Percentiles rank a stretch among this genome's conserved stretches.
Evolutionary conservation across 1,140 invertebrate genomes (phyloP).

Genomic region (Mizuhopecten yessoensis): DNA sequence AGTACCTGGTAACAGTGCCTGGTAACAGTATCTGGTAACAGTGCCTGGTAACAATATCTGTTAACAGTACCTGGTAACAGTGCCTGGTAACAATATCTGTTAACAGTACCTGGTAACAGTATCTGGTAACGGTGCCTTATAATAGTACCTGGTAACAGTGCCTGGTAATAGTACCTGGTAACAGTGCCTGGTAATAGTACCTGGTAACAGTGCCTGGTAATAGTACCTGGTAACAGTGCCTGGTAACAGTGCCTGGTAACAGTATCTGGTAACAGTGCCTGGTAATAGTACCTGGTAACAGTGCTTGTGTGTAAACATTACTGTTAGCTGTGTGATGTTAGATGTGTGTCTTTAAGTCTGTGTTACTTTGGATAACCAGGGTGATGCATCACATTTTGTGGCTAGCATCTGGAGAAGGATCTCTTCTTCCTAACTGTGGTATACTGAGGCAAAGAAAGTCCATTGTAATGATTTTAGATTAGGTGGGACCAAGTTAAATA

Average conservation of each 20-base stretch:
- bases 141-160: neutral
- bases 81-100: neutral
- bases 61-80: neutral
- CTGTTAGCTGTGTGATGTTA: neutral
- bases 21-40: neutral
- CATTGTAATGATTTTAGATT: too few species aligned
- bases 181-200: neutral
- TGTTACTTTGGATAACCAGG: slow-evolving; percentile 2
- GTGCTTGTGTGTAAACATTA: too few species aligned
- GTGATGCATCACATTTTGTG: neutral
- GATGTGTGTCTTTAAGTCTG: neutral
- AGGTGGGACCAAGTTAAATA: neutral
- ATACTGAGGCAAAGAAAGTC: neutral
- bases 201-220: neutral
- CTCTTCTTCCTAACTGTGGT: neutral
- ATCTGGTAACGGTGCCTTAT: neutral
- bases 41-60: neutral
- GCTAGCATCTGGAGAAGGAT: neutral
- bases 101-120: neutral
- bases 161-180: neutral
- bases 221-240: neutral
- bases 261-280: neutral
- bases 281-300: neutral
- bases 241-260: neutral
- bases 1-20: neutral